phyloP scores from a whole-genome alignment of 2,797 vertebrate genomes.

The Rhadinocentrus ornatus region DNA sequence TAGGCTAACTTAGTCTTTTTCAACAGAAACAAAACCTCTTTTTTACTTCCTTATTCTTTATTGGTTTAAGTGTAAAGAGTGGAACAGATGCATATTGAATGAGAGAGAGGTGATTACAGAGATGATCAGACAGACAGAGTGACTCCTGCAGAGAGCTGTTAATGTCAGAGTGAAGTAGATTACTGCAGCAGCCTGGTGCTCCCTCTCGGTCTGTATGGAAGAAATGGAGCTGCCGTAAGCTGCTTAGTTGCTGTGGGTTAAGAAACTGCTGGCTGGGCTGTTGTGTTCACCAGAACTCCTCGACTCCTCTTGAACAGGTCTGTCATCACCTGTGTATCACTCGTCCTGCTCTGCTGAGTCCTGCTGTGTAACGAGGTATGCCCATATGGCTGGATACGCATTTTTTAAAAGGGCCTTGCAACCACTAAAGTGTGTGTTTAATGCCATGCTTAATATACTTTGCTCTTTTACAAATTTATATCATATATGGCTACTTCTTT shows the following conservation, averaged over 20 bases:
- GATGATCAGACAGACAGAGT: conserved; percentile 29
- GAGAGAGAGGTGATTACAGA: conserved; percentile 19
- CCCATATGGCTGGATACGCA: neutral
- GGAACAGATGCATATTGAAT: conserved; percentile 19
- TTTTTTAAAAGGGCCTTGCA: neutral
- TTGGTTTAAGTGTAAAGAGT: neutral
- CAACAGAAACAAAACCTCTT: neutral
- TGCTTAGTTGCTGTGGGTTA: conserved; percentile 36
- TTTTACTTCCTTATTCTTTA: neutral
- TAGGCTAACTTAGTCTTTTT: neutral
- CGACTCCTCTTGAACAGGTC: conserved; percentile 7
- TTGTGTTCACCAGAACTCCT: conserved; percentile 20
- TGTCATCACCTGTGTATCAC: conserved; percentile 24
- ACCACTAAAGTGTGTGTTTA: neutral
- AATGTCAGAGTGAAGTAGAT: conserved; percentile 74
- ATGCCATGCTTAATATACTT: neutral
- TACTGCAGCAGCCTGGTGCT: conserved; percentile 51
- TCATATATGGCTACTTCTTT: neutral
- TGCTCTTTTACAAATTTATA: neutral
- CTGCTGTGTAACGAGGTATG: neutral
- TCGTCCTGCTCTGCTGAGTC: conserved; percentile 1
- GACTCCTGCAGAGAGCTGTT: conserved; percentile 59
- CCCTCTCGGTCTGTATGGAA: conserved; percentile 39
- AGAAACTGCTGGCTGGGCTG: conserved; percentile 40
- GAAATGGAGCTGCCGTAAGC: conserved; percentile 62